Base-by-base conservation (phyloP, 2,888 invertebrate genomes). In the Cosmia trapezina region DNA sequence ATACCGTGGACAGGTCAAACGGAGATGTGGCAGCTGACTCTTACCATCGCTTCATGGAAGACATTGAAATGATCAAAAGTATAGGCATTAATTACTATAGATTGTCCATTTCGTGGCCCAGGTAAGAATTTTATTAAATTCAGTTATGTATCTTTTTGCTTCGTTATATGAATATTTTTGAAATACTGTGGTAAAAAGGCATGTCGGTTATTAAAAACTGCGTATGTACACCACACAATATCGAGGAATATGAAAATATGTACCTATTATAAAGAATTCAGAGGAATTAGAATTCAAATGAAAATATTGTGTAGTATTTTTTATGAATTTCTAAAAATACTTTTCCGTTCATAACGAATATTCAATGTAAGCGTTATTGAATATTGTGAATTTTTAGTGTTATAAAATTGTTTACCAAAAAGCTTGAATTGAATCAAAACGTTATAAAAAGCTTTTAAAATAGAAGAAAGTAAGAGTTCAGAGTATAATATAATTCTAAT, bases 61-160 rank as follows among this genome's bases (percentile, higher is more conserved):
- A 97, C 86, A 96, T 97, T 0, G 91, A 96, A 80, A 96, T 97
- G 93, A 88, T 97, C 2, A 94, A 96, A 77, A 95, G 96, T 53
- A 90, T 97, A 19, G 96, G 97, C 14, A 97, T 97, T 0, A 92
- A 97, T 70, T 96, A 97, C 83, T 98, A 98, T 89, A 96, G 98
- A 28, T 97, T 98, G 89, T 98, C 98, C 0, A 94, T 98, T 63
- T 97, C 98, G 0, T 98, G 98, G 98, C 93, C 97, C 6, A 96
- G 96, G 96, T 95, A 86, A 88, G 84, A n/a, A 11, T 17, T 63
- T 37, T 11, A 54, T 53, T n/a, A 63, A 63, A 51, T 33, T 33
- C 6, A 6, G 12, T 2, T 28, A 54, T 6, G 6, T 22, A 51
- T 2, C 4, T 11, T 9, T 51, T 51, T 53, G 28, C 6, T 7